phyloP scores from a whole-genome alignment of 2,888 invertebrate species.

The Megaustenia siamemsis region DNA sequence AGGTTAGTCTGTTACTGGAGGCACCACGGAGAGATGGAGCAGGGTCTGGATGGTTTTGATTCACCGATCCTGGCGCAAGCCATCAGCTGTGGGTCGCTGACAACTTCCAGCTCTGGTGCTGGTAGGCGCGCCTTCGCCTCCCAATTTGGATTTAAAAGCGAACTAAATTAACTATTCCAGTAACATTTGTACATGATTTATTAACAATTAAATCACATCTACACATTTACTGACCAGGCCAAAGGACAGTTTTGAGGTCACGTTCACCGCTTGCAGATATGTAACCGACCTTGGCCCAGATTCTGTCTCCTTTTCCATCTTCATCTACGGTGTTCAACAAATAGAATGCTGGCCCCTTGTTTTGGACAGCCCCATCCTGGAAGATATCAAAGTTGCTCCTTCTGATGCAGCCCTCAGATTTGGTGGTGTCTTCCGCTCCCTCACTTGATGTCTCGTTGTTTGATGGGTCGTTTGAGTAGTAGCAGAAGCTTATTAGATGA shows the following conservation, averaged over 20 bases:
- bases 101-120: no score
- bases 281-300: constrained; percentile 70
- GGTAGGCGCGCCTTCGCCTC: no score
- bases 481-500: not conserved
- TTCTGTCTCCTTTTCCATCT: constrained; percentile 39
- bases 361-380: not conserved
- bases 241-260: constrained; percentile 90
- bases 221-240: constrained; percentile 83
- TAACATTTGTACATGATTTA: no score
- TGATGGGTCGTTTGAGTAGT: not conserved
- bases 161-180: no score
- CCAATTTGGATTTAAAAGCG: no score
- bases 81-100: no score
- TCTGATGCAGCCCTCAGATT: not conserved
- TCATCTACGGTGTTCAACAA: constrained; percentile 63
- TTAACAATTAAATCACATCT: no score
- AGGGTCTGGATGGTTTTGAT: no score
- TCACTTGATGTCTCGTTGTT: not conserved
- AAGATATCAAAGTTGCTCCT: not conserved
- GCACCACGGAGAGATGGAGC: no score
- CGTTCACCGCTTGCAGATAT: constrained; percentile 61
- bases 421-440: not conserved
- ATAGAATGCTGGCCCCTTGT: constrained; percentile 59
- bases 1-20: no score
- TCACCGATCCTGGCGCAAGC: no score